phyloP scores from a whole-genome alignment of 2,113 vertebrate species.

The Epinephelus lanceolatus region DNA sequence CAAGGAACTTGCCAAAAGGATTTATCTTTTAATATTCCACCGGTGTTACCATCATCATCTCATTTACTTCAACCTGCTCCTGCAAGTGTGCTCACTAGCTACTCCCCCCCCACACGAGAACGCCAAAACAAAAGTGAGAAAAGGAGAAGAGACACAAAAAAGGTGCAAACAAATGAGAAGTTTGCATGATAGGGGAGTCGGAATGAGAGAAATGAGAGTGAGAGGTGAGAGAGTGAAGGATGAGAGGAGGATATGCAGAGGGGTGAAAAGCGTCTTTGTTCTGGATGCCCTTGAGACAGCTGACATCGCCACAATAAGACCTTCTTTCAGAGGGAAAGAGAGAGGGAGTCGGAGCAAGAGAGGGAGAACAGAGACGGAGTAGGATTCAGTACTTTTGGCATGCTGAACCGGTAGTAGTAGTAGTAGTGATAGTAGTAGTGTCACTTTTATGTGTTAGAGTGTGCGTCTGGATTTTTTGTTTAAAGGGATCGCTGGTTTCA shows the following conservation, averaged over 20 bases:
- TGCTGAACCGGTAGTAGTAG: conserved; percentile 25
- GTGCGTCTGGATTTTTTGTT: not conserved
- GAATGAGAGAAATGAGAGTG: conserved; percentile 52
- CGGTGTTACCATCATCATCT: conserved; percentile 28
- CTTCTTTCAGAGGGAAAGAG: conserved; percentile 74
- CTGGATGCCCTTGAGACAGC: conserved; percentile 87
- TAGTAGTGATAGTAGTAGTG: conserved; percentile 5
- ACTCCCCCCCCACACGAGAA: conserved; percentile 3
- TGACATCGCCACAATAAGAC: conserved; percentile 86
- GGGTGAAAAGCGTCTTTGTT: conserved; percentile 86
- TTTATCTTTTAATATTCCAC: conserved; percentile 40
- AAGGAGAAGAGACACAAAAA: not conserved
- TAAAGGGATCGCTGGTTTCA: not conserved
- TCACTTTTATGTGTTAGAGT: conserved; percentile 6
- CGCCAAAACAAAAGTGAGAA: conserved; percentile 10
- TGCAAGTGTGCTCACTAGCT: conserved; percentile 23
- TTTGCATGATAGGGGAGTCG: conserved; percentile 49
- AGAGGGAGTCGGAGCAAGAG: conserved; percentile 48
- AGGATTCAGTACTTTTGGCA: conserved; percentile 55
- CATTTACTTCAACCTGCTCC: conserved; percentile 38
- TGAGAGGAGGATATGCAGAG: conserved; percentile 74
- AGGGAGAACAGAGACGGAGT: conserved; percentile 49
- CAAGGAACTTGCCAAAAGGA: conserved; percentile 8
- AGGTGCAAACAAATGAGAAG: conserved; percentile 50
- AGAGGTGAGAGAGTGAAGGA: conserved; percentile 71